Percentiles rank a stretch among this genome's conserved stretches.
Conservation (phyloP, 2,113 vertebrate genomes). For the Rhynchomys soricoides region DNA sequence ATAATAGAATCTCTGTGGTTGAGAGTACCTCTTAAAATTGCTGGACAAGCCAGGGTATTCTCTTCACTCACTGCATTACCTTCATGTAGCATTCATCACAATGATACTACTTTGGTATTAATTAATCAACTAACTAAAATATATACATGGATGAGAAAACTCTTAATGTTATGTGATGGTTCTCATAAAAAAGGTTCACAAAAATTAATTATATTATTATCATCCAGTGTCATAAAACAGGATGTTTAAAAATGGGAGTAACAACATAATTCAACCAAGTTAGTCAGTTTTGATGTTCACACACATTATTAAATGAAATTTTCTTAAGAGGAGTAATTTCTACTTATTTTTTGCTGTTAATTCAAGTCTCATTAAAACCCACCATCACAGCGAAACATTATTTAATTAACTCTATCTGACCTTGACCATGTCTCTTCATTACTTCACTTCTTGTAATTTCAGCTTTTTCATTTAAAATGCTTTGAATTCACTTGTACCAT, state of each 20-base stretch:
- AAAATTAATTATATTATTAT: constrained; percentile 7
- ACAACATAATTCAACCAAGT: neutral
- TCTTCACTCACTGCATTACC: neutral
- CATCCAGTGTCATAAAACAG: neutral
- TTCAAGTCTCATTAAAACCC: constrained; percentile 6
- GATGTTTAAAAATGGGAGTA: neutral
- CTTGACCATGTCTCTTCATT: neutral
- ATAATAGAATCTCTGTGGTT: neutral
- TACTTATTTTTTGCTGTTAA: neutral
- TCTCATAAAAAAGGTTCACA: neutral
- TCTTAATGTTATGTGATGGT: neutral
- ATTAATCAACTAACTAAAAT: neutral
- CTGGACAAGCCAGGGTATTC: neutral
- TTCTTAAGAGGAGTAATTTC: constrained; percentile 5
- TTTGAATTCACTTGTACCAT: neutral
- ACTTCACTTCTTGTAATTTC: neutral
- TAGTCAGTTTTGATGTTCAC: neutral
- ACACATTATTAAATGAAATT: constrained; percentile 6
- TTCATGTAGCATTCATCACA: neutral
- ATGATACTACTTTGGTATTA: neutral
- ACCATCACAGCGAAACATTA: neutral
- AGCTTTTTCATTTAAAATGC: neutral
- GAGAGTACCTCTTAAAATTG: neutral
- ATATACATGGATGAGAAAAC: neutral
- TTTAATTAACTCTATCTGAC: constrained; percentile 45